Conservation (phyloP, 2,113 vertebrate genomes). For the Sporophila hypoxantha region DNA sequence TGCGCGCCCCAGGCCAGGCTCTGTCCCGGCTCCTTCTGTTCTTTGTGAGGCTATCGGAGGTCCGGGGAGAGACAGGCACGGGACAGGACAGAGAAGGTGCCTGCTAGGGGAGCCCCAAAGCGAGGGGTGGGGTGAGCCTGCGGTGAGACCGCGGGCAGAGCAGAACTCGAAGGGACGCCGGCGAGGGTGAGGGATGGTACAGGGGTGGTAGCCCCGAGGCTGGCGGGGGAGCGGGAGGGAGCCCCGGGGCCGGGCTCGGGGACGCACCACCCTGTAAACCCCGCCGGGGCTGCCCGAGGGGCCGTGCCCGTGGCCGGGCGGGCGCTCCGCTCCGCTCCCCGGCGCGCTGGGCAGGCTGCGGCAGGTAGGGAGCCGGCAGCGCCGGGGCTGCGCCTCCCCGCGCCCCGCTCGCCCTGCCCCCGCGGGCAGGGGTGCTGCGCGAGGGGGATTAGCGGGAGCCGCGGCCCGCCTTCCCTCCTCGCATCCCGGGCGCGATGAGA, state of each 20-base stretch:
- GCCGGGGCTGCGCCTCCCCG: neutral
- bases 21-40: neutral
- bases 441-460: slow-evolving; percentile 34
- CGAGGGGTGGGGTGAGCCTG: neutral
- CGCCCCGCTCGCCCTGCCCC: neutral
- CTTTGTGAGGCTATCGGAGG: neutral
- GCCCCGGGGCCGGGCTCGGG: neutral
- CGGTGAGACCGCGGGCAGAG: neutral
- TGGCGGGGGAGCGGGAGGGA: neutral
- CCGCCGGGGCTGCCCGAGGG: neutral
- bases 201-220: no score
- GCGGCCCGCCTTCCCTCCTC: slow-evolving; percentile 55
- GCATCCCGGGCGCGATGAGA: neutral
- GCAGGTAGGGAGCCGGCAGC: neutral
- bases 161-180: no score
- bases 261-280: neutral
- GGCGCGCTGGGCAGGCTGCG: neutral
- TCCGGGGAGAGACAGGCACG: neutral
- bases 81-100: neutral
- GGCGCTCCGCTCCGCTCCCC: neutral
- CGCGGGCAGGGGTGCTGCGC: neutral
- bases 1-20: neutral
- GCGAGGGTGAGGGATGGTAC: neutral
- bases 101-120: neutral
- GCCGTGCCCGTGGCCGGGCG: neutral